phyloP scores from a whole-genome alignment of 2,113 vertebrate species.

The Balaenoptera acutorostrata region DNA sequence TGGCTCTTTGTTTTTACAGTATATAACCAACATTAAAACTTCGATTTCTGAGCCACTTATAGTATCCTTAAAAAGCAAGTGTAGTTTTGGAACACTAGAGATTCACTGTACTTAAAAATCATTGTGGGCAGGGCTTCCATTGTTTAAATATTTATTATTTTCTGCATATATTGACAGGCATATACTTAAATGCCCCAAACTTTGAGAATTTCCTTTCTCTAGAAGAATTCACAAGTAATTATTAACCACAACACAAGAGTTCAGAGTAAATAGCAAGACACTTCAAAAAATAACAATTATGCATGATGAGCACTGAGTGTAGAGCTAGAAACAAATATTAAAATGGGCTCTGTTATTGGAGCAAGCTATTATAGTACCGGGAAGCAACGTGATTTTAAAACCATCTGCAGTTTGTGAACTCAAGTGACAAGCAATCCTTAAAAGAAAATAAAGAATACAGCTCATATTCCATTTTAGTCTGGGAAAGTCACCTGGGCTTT shows the following conservation, averaged over 20 bases:
- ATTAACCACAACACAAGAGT: not conserved
- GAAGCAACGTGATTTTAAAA: not conserved
- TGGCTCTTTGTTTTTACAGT: not conserved
- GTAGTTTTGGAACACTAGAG: not conserved
- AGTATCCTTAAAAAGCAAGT: not conserved
- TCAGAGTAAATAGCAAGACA: not conserved
- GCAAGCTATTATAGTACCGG: not conserved
- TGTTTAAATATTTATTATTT: not conserved
- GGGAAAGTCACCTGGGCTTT: not conserved
- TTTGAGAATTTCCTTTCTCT: not conserved
- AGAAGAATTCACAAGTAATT: not conserved
- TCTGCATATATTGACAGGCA: not conserved
- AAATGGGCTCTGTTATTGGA: not conserved
- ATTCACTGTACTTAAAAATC: not conserved
- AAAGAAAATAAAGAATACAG: not conserved
- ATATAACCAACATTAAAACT: not conserved
- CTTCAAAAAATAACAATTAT: not conserved
- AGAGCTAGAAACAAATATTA: not conserved
- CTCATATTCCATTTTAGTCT: not conserved
- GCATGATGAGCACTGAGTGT: not conserved
- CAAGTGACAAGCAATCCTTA: not conserved
- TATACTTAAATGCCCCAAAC: not conserved
- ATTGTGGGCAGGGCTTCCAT: not conserved
- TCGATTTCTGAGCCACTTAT: not conserved
- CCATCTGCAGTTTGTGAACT: not conserved